Evolutionary conservation across 2,888 invertebrate genomes (phyloP).

Genomic region (Synanthedon myopaeformis): DNA sequence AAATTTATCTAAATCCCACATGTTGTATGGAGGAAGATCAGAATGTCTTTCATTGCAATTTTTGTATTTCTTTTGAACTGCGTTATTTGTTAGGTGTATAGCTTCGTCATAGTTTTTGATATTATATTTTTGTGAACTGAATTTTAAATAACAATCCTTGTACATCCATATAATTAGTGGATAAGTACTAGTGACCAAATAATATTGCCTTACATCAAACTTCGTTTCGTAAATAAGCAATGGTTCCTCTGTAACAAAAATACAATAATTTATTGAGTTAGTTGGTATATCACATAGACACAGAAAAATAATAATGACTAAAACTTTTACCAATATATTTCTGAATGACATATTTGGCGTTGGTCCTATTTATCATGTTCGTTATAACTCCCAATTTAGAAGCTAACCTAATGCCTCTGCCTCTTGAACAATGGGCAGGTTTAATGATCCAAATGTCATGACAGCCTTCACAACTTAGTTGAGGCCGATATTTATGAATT

Average conservation of each 20-base stretch:
- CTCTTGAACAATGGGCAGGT: conserved; percentile 84
- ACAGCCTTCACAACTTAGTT: conserved; percentile 79
- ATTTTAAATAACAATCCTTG: conserved; percentile 84
- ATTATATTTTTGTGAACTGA: conserved; percentile 86
- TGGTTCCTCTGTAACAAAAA: conserved; percentile 76
- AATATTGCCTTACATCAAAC: conserved; percentile 93
- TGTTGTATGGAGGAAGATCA: conserved; percentile 80
- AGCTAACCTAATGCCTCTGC: conserved; percentile 85
- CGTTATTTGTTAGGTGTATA: conserved; percentile 89
- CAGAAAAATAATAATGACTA: background rate
- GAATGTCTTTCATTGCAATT: conserved; percentile 64
- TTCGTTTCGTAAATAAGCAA: conserved; percentile 86
- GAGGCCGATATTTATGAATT: conserved; percentile 71
- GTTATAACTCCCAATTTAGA: conserved; percentile 80
- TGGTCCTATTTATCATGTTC: conserved; percentile 68
- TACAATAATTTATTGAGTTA: background rate
- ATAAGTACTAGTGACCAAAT: conserved; percentile 81
- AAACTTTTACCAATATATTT: conserved; percentile 87
- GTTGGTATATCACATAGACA: no score
- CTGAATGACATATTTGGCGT: conserved; percentile 82
- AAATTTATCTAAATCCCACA: conserved; percentile 86
- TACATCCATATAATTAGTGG: conserved; percentile 90
- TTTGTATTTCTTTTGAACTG: conserved; percentile 83
- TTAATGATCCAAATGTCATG: conserved; percentile 93
- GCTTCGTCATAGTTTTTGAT: conserved; percentile 84